Base-by-base conservation (phyloP, 2,113 vertebrate species). In the Sapajus apella region DNA sequence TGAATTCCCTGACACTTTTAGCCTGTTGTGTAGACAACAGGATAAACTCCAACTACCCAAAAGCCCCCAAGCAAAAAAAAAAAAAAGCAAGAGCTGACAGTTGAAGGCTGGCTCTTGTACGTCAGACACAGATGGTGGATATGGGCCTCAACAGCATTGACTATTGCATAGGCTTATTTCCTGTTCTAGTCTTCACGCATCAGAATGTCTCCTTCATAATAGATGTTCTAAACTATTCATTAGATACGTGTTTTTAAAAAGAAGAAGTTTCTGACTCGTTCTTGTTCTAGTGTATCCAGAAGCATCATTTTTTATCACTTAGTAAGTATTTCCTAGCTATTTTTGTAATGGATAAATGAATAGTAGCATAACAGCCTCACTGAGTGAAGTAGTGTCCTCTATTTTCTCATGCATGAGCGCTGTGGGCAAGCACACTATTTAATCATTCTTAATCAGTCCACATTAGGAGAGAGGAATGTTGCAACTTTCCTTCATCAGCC, bases 321-420 rank as follows among this genome's bases (percentile, higher is more conserved):
- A 76, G 25, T 81, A 18, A 76, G 30, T 81, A 18, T 6, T 87
- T 47, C 47, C 66, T 37, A 92, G 91, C 45, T 80, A 66, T 70
- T 87, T 96, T 77, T 72, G 61, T 17, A 64, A 64, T 13, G 32
- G 95, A 89, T 88, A 86, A 81, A 85, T 84, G n/a, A 70, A 55
- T 92, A 90, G 70, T 55, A 91, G 40, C 92, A 56, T 55, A 52
- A 61, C 40, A 17, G 2, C 40, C 20, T 92, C 52, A 77, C 25
- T 91, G 50, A 86, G 32, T 70, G 50, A 90, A 17, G 2, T 1
- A 92, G 1, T 64, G 35, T 66, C 37, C 45, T 95, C 14, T 76
- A 14, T 55, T 43, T 35, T 83, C 35, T n/a, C 43, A 64, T 66
- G 18, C 18, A 14, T 77, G 47, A 32, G 58, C 40, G 7, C 35